phyloP scores from a whole-genome alignment of 1,140 invertebrate species.

The Rhyacophila brunnea region DNA sequence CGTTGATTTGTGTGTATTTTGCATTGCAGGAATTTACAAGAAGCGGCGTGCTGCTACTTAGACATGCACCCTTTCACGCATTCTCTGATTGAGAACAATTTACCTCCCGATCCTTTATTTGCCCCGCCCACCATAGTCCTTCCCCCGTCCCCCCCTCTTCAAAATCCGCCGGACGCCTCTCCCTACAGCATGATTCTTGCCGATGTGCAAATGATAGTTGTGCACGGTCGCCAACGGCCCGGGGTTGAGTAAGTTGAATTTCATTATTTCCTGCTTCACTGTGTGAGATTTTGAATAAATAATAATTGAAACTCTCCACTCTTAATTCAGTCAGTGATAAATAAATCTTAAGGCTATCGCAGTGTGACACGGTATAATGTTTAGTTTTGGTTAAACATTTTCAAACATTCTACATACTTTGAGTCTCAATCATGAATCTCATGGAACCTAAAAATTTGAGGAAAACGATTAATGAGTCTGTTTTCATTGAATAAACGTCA shows the following conservation, averaged over 20 bases:
- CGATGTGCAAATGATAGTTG: background rate
- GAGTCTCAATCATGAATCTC: too few species aligned
- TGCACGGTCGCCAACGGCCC: background rate
- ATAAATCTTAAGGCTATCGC: too few species aligned
- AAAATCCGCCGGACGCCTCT: slow-evolving; percentile 44
- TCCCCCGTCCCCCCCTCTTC: slow-evolving; percentile 44
- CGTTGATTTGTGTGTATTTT: slow-evolving; percentile 3
- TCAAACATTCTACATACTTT: too few species aligned
- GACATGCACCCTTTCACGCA: slow-evolving; percentile 56
- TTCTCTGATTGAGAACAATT: background rate
- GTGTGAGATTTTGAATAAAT: background rate
- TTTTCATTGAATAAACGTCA: too few species aligned
- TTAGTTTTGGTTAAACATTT: too few species aligned
- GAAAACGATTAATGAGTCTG: too few species aligned
- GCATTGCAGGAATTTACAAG: slow-evolving; percentile 87
- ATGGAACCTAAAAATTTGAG: too few species aligned
- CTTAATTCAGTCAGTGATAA: too few species aligned
- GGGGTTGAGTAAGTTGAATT: slow-evolving; percentile 11
- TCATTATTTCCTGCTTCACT: background rate
- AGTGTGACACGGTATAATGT: too few species aligned
- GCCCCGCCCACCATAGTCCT: background rate
- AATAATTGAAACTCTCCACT: too few species aligned
- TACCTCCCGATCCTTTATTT: too few species aligned
- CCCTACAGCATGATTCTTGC: slow-evolving; percentile 44
- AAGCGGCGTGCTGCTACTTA: slow-evolving; percentile 92